Base-by-base conservation (phyloP, 1,140 invertebrate species). In the Zaprionus nigranus region DNA sequence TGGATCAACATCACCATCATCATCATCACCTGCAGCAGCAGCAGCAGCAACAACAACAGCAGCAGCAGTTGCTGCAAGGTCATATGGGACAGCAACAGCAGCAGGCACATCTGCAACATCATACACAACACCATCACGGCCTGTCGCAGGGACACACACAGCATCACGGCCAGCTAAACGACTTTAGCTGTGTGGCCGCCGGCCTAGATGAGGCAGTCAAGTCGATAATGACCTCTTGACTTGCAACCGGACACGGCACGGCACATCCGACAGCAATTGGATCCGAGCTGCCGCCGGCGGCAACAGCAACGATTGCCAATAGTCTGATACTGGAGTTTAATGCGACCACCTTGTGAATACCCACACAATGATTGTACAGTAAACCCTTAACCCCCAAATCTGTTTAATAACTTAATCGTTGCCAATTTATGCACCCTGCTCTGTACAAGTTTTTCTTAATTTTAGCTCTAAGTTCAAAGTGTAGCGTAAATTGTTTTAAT, bases 201-300 rank as follows among this genome's bases (percentile, higher is more conserved):
- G 90, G 91, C 24, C 60, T 92, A 13, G 92, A 92, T 20, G 92
- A 92, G 57, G 88, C 92, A 0, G 90, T 92, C 15, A 92, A 92
- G 70, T 92, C 92, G 24, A 92, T 92, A 28, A 92, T 92, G 88
- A 92, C 92, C 28, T 92, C 92, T 79, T 92, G 92, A 92, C 92
- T 87, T 84, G 84, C 65, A 68, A 40, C 15, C 71, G 30, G 30
- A 34, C 30, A 34, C 30, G 40, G 28, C 34, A 60, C 66, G 9
- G 28, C 63, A 24, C 49, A 74, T 17, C 43, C 38, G 20, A 64
- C 51, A 57, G 60, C 66, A 36, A 56, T 68, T 12, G 54, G 56
- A 12, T 51, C 49, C 36, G 75, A 67, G 73, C 67, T 60, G 73
- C 62, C 68, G 69, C 62, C 65, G 62, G 58, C 62, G 62, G 70